Evolutionary conservation across 2,797 vertebrate species (phyloP).

Genomic region (Pelochelys cantorii): DNA sequence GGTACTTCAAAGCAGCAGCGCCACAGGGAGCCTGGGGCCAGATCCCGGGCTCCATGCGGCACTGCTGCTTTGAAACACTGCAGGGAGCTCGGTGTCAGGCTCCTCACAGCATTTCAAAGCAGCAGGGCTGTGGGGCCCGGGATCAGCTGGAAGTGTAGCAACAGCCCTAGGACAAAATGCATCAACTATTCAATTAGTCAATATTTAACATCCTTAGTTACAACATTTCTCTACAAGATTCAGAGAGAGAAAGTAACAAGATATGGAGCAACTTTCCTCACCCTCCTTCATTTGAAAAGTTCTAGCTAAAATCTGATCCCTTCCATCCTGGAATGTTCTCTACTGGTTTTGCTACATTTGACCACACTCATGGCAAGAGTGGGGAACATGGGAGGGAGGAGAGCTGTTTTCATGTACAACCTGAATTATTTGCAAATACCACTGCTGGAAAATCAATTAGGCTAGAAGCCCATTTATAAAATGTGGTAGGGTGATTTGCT

Average conservation of each 20-base stretch:
- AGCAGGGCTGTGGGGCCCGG: no score
- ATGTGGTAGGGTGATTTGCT: neutral
- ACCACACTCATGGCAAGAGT: neutral
- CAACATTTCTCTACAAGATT: neutral
- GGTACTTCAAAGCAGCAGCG: no score
- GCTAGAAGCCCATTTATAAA: neutral
- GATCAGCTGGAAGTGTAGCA: no score
- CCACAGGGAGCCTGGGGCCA: no score
- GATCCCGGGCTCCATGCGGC: no score
- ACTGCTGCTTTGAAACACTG: no score
- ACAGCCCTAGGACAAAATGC: no score
- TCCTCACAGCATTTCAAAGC: no score
- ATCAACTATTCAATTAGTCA: no score
- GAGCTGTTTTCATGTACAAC: neutral
- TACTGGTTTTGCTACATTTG: neutral
- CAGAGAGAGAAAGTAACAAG: neutral
- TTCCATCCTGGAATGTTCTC: fast-evolving
- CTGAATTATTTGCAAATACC: neutral
- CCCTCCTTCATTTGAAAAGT: neutral
- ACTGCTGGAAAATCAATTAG: neutral
- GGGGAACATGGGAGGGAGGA: neutral
- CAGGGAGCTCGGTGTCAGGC: no score
- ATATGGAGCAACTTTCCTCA: neutral
- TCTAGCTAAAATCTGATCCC: neutral
- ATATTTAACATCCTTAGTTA: neutral